A percentile compares a stretch with the other conserved stretches of the same genome.
phyloP scores from a whole-genome alignment of 2,888 invertebrate genomes.

The Acleris cristana region DNA sequence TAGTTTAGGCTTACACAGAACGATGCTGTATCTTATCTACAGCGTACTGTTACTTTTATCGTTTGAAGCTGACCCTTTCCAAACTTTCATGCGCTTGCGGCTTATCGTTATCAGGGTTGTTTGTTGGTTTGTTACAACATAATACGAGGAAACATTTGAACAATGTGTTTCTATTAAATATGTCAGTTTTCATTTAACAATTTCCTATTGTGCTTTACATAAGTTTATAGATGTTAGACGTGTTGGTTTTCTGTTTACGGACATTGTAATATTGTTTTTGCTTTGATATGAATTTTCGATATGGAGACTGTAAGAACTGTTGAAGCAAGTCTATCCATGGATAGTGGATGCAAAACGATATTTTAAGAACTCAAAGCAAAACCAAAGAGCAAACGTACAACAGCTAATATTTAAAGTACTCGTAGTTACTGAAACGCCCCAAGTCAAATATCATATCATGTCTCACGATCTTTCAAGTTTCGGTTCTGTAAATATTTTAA shows the following conservation, averaged over 20 bases:
- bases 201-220: neutral
- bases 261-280: too few relatives aligned
- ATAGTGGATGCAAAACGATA: too few relatives aligned
- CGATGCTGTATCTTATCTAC: neutral
- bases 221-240: neutral
- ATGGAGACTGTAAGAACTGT: too few relatives aligned
- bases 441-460: too few relatives aligned
- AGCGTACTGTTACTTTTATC: slow-evolving; percentile 4
- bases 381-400: too few relatives aligned
- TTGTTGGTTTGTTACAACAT: slow-evolving; percentile 27
- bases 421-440: too few relatives aligned
- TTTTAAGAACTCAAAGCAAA: too few relatives aligned
- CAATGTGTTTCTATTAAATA: slow-evolving; percentile 1
- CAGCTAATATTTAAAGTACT: too few relatives aligned
- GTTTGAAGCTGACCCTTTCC: slow-evolving; percentile 24
- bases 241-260: neutral
- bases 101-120: slow-evolving; percentile 30
- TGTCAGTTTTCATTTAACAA: neutral
- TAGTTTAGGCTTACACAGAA: neutral
- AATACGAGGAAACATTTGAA: slow-evolving; percentile 3
- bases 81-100: slow-evolving; percentile 23
- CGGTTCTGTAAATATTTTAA: too few relatives aligned
- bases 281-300: too few relatives aligned
- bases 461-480: too few relatives aligned
- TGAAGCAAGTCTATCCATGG: too few relatives aligned